phyloP scores from a whole-genome alignment of 2,113 vertebrate species.

The Myotis davidii region DNA sequence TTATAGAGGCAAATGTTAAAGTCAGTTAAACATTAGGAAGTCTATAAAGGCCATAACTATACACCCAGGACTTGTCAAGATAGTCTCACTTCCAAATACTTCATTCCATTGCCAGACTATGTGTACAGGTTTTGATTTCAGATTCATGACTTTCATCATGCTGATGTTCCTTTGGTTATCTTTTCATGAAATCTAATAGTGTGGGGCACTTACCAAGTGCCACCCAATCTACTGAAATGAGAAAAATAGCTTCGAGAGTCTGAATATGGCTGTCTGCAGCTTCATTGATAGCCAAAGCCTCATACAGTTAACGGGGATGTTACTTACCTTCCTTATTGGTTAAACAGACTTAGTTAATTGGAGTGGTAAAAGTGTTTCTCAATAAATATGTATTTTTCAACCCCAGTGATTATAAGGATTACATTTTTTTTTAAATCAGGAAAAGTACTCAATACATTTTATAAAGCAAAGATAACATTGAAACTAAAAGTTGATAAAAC shows the following conservation, averaged over 20 bases:
- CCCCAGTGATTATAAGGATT: background rate
- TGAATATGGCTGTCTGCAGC: background rate
- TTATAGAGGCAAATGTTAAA: background rate
- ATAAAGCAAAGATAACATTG: background rate
- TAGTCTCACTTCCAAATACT: background rate
- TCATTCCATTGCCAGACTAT: background rate
- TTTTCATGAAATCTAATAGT: background rate
- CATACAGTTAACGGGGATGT: background rate
- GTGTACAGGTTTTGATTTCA: background rate
- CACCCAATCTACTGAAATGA: conserved; percentile 13
- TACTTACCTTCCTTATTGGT: background rate
- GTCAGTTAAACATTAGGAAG: background rate
- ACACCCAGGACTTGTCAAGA: background rate
- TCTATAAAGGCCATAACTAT: background rate
- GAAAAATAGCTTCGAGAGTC: background rate
- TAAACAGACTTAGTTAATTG: background rate
- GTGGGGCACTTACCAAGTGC: background rate
- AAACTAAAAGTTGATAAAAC: background rate
- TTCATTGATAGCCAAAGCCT: background rate
- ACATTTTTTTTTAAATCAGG: background rate
- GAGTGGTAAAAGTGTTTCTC: background rate
- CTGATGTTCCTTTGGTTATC: background rate
- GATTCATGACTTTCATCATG: background rate
- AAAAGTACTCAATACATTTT: background rate
- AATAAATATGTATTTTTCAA: background rate